Evolutionary conservation across 2,113 vertebrate genomes (phyloP).

Genomic region (Hippocampus guttulatus): DNA sequence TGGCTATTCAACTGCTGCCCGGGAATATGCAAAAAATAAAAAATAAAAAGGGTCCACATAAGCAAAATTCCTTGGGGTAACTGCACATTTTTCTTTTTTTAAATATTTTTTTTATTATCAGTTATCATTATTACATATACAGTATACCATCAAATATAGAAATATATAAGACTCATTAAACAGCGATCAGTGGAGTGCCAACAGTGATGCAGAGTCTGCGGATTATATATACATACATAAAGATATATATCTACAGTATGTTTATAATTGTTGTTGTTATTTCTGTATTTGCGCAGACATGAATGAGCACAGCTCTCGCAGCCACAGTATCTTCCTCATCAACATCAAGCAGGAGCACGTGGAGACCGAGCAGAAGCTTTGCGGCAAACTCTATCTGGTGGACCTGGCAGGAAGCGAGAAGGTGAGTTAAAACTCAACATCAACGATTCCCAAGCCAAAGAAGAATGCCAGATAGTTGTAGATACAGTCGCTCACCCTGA

Average conservation of each 20-base stretch:
- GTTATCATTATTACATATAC: too few species aligned
- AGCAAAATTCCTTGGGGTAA: too few species aligned
- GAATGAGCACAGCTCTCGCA: conserved; percentile 91
- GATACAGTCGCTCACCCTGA: neutral
- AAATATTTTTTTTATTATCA: too few species aligned
- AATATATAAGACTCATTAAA: too few species aligned
- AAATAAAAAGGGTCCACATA: neutral
- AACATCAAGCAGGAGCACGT: conserved; percentile 91
- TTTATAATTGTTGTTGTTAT: neutral
- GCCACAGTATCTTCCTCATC: conserved; percentile 92
- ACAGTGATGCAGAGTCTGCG: too few species aligned
- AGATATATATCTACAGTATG: too few species aligned
- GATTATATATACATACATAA: too few species aligned
- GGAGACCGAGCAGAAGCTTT: conserved; percentile 87
- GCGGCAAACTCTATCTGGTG: conserved; percentile 87
- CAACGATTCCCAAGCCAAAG: neutral
- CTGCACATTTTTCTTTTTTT: too few species aligned
- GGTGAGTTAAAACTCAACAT: conserved; percentile 55
- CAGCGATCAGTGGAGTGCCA: too few species aligned
- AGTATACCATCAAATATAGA: too few species aligned
- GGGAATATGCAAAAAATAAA: neutral
- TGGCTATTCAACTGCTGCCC: too few species aligned
- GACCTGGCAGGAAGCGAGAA: conserved; percentile 91
- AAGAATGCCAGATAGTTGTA: neutral
- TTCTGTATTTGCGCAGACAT: conserved; percentile 73